Conservation (phyloP, 1,140 invertebrate species). For the Diploscapter pachys region DNA sequence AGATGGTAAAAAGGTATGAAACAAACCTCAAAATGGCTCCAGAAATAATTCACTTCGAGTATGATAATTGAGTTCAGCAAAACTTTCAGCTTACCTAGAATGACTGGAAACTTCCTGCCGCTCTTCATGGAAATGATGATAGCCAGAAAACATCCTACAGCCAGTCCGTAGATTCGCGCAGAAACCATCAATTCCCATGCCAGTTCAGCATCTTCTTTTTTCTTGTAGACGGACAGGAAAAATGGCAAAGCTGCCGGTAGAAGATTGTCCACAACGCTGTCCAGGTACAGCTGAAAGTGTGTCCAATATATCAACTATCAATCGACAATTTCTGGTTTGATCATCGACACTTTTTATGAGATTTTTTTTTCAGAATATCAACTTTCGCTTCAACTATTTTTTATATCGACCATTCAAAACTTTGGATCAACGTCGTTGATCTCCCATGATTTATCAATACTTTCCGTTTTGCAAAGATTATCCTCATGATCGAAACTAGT, state of each 20-base stretch:
- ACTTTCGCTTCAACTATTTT: background rate
- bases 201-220: constrained; percentile 20
- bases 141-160: constrained; percentile 29
- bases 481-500: too few species aligned
- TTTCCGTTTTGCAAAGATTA: too few species aligned
- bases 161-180: constrained; percentile 23
- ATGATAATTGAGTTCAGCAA: background rate
- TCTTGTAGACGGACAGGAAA: constrained; percentile 19
- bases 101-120: constrained; percentile 26
- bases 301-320: background rate
- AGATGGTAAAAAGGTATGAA: too few species aligned
- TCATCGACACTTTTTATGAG: background rate
- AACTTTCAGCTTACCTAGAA: constrained; percentile 8
- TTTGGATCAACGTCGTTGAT: background rate
- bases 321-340: background rate
- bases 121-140: constrained; percentile 14
- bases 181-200: constrained; percentile 32
- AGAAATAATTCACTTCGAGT: background rate
- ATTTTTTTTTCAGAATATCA: background rate
- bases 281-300: constrained; percentile 26
- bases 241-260: constrained; percentile 21
- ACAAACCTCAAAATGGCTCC: too few species aligned
- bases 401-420: background rate
- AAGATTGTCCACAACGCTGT: constrained; percentile 30
- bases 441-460: too few species aligned